Conservation (phyloP, 2,797 vertebrate species). For the Lutjanus campechanus region DNA sequence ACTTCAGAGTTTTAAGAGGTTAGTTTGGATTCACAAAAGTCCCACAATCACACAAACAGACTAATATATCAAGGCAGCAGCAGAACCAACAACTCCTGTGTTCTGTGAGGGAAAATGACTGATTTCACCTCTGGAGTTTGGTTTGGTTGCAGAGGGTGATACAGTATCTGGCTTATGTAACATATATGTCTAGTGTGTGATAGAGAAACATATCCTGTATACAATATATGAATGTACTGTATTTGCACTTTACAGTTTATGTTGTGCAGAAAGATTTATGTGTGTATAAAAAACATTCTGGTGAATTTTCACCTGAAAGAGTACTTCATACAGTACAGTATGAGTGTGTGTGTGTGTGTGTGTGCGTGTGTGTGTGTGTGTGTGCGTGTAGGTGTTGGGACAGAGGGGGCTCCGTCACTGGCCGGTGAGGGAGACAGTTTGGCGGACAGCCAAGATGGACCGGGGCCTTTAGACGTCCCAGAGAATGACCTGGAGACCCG, state of each 20-base stretch:
- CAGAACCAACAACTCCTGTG: too few relatives aligned
- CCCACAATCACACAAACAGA: too few relatives aligned
- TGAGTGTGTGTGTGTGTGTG: slow-evolving; percentile 20
- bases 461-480: slow-evolving; percentile 50
- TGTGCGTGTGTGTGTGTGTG: slow-evolving; percentile 27
- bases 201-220: too few relatives aligned
- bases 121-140: too few relatives aligned
- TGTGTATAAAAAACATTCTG: neutral
- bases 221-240: too few relatives aligned
- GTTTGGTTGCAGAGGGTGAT: too few relatives aligned
- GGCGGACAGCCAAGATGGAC: slow-evolving; percentile 56
- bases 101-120: too few relatives aligned
- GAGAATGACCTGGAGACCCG: slow-evolving; percentile 71
- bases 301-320: neutral
- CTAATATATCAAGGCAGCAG: too few relatives aligned
- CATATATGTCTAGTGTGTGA: too few relatives aligned
- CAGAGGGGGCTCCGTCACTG: neutral
- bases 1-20: too few relatives aligned
- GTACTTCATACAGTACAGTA: neutral
- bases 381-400: slow-evolving; percentile 20
- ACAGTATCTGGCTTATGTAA: too few relatives aligned
- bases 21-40: too few relatives aligned
- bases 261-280: neutral
- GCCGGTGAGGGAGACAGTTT: slow-evolving; percentile 52
- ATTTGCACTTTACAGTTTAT: neutral